phyloP scores from a whole-genome alignment of 2,888 invertebrate species.

The Psylliodes chrysocephalus region DNA sequence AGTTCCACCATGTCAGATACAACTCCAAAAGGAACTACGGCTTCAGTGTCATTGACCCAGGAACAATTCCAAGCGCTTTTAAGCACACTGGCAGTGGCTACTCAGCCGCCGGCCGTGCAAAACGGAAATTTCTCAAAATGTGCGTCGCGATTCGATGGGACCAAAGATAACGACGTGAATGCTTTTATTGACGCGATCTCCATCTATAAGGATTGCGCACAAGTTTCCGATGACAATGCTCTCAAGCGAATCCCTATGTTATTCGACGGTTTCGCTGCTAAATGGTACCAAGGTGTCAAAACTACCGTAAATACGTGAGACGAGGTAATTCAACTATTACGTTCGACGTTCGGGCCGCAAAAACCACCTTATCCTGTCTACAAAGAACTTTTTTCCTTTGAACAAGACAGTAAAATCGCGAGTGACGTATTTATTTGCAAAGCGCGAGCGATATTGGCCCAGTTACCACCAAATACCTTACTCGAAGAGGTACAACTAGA shows the following conservation, averaged over 20 bases:
- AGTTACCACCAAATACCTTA: conserved; percentile 5
- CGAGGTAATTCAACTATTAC: conserved; percentile 25
- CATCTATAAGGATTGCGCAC: neutral
- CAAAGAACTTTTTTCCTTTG: conserved; percentile 28
- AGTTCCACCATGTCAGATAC: neutral
- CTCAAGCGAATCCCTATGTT: conserved; percentile 36
- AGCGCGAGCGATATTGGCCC: conserved; percentile 13
- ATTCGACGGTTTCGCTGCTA: conserved; percentile 35
- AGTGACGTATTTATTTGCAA: conserved; percentile 21
- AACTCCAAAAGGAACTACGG: neutral
- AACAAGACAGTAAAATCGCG: conserved; percentile 23
- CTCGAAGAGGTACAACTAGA: conserved; percentile 26
- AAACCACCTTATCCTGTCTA: conserved; percentile 32
- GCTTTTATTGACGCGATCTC: too few species aligned
- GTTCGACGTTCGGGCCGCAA: conserved; percentile 35
- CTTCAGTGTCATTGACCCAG: neutral
- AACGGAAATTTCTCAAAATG: conserved; percentile 22
- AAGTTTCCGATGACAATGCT: conserved; percentile 23
- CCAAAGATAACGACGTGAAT: conserved; percentile 15
- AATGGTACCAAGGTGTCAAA: conserved; percentile 41
- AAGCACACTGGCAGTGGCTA: neutral
- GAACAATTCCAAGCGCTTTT: conserved; percentile 17
- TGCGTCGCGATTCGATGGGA: conserved; percentile 16
- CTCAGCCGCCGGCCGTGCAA: neutral
- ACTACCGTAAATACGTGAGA: conserved; percentile 21